Evolutionary conservation across 2,888 invertebrate species (phyloP), one percentile per base, ranked within the genome.

Genomic region (Drosophila merina): DNA sequence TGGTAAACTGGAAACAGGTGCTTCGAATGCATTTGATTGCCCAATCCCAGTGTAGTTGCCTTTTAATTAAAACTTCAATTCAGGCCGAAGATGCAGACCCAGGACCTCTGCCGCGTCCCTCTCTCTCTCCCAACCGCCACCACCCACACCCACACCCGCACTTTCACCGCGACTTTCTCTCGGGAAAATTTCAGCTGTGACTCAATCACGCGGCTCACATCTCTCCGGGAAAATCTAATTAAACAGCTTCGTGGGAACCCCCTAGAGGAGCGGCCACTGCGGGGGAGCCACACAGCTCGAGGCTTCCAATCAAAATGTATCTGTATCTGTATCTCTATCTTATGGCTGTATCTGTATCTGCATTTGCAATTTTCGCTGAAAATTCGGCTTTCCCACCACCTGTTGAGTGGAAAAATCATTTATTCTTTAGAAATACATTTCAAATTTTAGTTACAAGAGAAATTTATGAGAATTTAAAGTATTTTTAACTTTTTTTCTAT

Each of bases 61-160:
- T 82, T 88, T 88, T 88, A 89, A 89, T 89, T 89, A 88, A 88
- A 89, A 89, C 83, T 87, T 86, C 82, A 88, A 83, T 88, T 76
- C 63, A 50, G 60, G 54, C 51, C 45, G 54, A 74, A 62, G 70
- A 66, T 30, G 66, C 30, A 66, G 50, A 67, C 63, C 40, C 50
- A 50, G 50, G 50, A 67, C 57, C 57, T 42, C 50, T 26, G 14
- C 30, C 9, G 4, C n/a, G 4, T 12, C 28, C 8, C 1, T 3
- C 1, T n/a, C 12, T 9, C 48, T 10, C 10, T 1, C 33, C 1
- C 3, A 8, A 9, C 4, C 10, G 7, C n/a, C 26, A n/a, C n/a
- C 8, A 28, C 26, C 25, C 20, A 28, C 4, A 28, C 5, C 25
- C 26, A 20, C 44, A 4, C 10, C 12, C 12, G 20, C 40, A 36